Conservation (phyloP, 2,113 vertebrate species). For the Neoarius graeffei region DNA sequence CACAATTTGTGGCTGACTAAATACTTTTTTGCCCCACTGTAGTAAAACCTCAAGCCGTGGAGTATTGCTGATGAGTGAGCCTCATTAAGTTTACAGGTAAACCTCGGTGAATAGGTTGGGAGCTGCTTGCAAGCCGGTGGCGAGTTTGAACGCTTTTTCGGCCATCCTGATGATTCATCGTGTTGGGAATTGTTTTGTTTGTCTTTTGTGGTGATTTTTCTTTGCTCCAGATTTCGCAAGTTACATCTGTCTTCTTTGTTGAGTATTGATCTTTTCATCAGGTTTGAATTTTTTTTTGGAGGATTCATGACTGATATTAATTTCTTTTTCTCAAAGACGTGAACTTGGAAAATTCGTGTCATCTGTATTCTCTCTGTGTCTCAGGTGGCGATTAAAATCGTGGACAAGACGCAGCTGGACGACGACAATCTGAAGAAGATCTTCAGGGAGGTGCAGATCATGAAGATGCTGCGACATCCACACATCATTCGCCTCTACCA, state of each 20-base stretch:
- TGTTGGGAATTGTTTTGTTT: neutral
- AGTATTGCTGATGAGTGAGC: neutral
- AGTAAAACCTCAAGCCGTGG: too few relatives aligned
- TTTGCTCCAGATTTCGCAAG: neutral
- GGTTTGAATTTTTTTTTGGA: too few relatives aligned
- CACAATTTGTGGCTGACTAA: too few relatives aligned
- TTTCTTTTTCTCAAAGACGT: neutral
- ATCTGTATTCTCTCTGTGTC: conserved; percentile 3
- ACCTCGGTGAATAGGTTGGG: neutral
- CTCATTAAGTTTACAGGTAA: neutral
- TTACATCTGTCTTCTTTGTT: neutral
- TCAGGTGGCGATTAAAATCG: conserved; percentile 98
- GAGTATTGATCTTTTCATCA: too few relatives aligned
- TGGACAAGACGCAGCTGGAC: conserved; percentile 97
- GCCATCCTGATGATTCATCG: neutral
- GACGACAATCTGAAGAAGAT: conserved; percentile 99
- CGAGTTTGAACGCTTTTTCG: neutral
- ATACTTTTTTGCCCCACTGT: too few relatives aligned
- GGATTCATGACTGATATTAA: neutral
- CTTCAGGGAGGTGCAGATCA: conserved; percentile 97
- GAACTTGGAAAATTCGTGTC: neutral
- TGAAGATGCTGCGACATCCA: conserved; percentile 98
- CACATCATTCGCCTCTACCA: conserved; percentile 98
- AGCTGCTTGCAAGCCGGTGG: neutral
- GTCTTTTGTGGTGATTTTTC: neutral